Evolutionary conservation across 2,113 vertebrate genomes (phyloP), one percentile per base, ranked within the genome.

Genomic region (Oenanthe melanoleuca): DNA sequence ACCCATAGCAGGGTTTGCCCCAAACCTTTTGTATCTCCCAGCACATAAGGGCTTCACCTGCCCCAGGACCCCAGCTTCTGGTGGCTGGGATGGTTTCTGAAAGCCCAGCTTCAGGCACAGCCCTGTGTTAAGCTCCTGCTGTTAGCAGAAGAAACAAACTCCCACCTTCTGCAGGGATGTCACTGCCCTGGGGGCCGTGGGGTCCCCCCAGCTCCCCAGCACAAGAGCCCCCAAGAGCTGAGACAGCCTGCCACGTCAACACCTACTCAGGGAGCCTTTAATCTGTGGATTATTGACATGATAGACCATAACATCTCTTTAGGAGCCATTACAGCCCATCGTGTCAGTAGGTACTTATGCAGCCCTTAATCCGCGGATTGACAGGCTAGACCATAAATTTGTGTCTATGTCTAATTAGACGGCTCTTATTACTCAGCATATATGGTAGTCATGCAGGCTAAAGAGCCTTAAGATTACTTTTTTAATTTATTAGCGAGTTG

Each of bases 281-380:
- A 95, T 96, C 96, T 69, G 64, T 70, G 80, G 94, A 97, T 96
- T 95, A 96, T 91, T 95, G 80, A 95, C 96, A 96, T 26, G 24
- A 83, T 38, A 91, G 86, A 93, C 96, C 92, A 66, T 70, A 88
- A 92, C 74, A 87, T 96, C 94, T 89, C 95, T 86, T 96, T 72
- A 94, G 94, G 29, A 96, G 81, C 93, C 83, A 94, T 77, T 95
- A 90, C 59, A 86, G 87, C 72, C 91, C 60, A 92, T 92, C 19
- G 11, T 93, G 94, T 92, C 96, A 93, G 71, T 94, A 50, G 69
- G 86, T 88, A 67, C 82, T 96, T 94, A 95, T 0, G 25, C 61
- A 92, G 92, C 2, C 92, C 93, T 95, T 97, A 97, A 97, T 97
- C 90, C 8, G 0, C 3, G 2, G 91, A 96, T 95, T 93, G 93